A percentile compares a stretch with the other conserved stretches of the same genome.
phyloP scores from a whole-genome alignment of 2,797 vertebrate genomes.

The Acanthurus lineatus region DNA sequence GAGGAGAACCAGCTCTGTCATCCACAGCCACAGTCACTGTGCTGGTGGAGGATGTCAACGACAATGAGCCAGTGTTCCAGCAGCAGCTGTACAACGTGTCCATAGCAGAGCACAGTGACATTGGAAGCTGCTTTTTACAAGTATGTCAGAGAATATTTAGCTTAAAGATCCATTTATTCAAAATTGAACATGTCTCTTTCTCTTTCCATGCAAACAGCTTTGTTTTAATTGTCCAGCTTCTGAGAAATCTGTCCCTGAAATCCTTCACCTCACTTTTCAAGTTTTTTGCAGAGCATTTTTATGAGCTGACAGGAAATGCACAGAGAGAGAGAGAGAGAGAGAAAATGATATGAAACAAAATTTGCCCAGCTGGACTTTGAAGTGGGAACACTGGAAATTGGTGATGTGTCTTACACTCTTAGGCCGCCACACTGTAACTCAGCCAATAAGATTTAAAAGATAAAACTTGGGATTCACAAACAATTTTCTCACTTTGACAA shows the following conservation, averaged over 20 bases:
- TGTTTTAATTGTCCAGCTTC: constrained; percentile 5
- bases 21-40: constrained; percentile 88
- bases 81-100: constrained; percentile 89
- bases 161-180: neutral
- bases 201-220: neutral
- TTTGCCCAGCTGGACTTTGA: neutral
- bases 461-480: neutral
- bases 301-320: neutral
- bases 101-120: constrained; percentile 86
- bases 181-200: neutral
- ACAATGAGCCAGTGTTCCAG: constrained; percentile 92
- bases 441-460: neutral
- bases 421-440: neutral
- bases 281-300: no score
- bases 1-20: constrained; percentile 86
- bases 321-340: neutral
- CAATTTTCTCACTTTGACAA: neutral
- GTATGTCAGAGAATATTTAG: constrained; percentile 77
- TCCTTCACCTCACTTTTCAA: no score
- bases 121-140: constrained; percentile 90
- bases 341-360: neutral
- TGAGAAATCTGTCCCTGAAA: neutral
- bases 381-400: neutral
- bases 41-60: constrained; percentile 90
- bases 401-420: neutral